phyloP scores from a whole-genome alignment of 2,797 vertebrate species.

The Dipus sagitta region DNA sequence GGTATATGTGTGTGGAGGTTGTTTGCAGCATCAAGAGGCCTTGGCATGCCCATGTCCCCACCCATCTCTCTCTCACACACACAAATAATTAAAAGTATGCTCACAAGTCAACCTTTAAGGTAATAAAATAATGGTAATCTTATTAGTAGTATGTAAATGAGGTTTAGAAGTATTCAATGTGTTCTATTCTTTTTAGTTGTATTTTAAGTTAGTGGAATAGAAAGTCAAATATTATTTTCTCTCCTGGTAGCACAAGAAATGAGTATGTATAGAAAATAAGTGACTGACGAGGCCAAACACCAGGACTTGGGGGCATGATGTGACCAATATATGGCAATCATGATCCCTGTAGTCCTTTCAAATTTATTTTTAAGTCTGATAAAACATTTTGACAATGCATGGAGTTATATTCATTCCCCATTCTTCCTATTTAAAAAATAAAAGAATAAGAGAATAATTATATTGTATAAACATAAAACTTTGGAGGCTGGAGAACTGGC shows the following conservation, averaged over 20 bases:
- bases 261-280: too few species aligned
- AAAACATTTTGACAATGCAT: slow-evolving; percentile 4
- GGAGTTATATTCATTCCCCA: not conserved
- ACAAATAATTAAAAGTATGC: too few species aligned
- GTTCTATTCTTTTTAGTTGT: not conserved
- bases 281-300: too few species aligned
- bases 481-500: too few species aligned
- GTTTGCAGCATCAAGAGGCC: too few species aligned
- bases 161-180: not conserved
- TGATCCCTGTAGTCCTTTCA: not conserved
- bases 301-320: too few species aligned
- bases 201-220: not conserved
- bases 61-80: too few species aligned
- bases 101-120: too few species aligned
- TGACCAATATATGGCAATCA: not conserved
- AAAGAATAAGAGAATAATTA: not conserved
- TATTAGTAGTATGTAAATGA: not conserved
- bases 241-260: not conserved
- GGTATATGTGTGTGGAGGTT: too few species aligned
- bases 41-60: too few species aligned
- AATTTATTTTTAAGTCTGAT: not conserved
- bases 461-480: not conserved
- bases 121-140: not conserved
- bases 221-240: not conserved
- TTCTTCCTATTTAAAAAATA: slow-evolving; percentile 2